phyloP scores from a whole-genome alignment of 2,113 vertebrate species.

The Mesoclemmys tuberculata region DNA sequence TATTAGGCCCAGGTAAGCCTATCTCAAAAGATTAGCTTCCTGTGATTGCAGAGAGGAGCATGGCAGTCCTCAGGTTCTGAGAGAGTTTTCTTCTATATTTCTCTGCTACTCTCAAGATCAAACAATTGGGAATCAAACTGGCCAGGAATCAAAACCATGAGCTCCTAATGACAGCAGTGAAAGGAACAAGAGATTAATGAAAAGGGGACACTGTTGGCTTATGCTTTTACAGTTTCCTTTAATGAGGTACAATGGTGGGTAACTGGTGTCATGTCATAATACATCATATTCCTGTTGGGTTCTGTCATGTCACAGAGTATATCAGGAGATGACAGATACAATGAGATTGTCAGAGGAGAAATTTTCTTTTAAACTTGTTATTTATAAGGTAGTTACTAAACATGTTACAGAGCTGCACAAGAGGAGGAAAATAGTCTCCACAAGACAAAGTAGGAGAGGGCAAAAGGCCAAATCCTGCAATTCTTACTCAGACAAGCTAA shows the following conservation, averaged over 20 bases:
- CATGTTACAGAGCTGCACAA: background rate
- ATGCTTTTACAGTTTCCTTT: conserved; percentile 48
- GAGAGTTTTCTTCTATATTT: background rate
- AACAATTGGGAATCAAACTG: conserved; percentile 22
- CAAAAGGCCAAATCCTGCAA: conserved; percentile 1
- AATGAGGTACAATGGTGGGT: conserved; percentile 69
- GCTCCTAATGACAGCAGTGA: conserved; percentile 25
- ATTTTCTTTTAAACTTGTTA: background rate
- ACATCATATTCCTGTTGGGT: conserved; percentile 47
- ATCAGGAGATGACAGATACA: conserved; percentile 68
- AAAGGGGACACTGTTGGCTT: conserved; percentile 11
- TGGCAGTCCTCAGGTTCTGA: conserved; percentile 13
- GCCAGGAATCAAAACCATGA: background rate
- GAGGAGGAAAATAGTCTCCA: background rate
- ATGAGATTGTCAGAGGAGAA: conserved; percentile 43
- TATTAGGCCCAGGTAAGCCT: conserved; percentile 61
- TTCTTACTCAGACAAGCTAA: background rate
- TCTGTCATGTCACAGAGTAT: conserved; percentile 59
- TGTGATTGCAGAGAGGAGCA: conserved; percentile 40
- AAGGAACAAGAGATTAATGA: conserved; percentile 56
- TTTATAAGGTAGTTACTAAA: conserved; percentile 13
- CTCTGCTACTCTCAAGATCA: background rate
- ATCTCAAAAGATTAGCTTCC: conserved; percentile 61
- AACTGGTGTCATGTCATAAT: conserved; percentile 72
- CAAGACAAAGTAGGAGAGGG: background rate